phyloP scores from a whole-genome alignment of 2,888 invertebrate species.

The Oligia fasciuncula region DNA sequence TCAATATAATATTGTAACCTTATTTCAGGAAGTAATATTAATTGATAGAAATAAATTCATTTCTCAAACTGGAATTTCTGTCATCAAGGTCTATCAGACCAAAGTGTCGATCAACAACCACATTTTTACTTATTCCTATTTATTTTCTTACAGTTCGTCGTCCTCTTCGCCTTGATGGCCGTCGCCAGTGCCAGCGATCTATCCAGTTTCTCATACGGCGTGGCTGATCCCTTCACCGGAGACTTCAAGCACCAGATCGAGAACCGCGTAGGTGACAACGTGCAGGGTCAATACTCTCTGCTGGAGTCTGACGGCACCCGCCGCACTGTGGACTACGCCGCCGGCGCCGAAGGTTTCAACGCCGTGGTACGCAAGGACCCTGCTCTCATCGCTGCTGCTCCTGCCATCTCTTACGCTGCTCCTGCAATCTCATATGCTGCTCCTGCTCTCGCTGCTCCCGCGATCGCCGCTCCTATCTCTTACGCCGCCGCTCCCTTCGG shows the following conservation, averaged over 20 bases:
- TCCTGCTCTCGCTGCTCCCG: conserved; percentile 59
- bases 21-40: background rate
- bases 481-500: conserved; percentile 64
- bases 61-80: background rate
- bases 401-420: conserved; percentile 55
- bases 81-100: too few relatives aligned
- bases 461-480: conserved; percentile 63
- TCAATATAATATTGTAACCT: background rate
- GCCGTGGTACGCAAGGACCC: conserved; percentile 88
- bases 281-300: conserved; percentile 78
- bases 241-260: conserved; percentile 87
- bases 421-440: conserved; percentile 67
- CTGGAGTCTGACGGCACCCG: conserved; percentile 88
- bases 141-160: conserved; percentile 74
- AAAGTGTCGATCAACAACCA: too few relatives aligned
- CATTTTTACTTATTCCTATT: background rate
- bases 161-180: conserved; percentile 75
- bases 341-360: conserved; percentile 88
- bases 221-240: conserved; percentile 87
- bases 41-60: background rate
- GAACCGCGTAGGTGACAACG: conserved; percentile 71
- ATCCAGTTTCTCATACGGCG: conserved; percentile 87
- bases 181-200: conserved; percentile 73
- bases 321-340: conserved; percentile 89
- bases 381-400: conserved; percentile 70